These are phyloP conservation scores for Meles meles DNA, from an alignment of 2,113 vertebrate species.

Conservation along the genomic window DNA sequence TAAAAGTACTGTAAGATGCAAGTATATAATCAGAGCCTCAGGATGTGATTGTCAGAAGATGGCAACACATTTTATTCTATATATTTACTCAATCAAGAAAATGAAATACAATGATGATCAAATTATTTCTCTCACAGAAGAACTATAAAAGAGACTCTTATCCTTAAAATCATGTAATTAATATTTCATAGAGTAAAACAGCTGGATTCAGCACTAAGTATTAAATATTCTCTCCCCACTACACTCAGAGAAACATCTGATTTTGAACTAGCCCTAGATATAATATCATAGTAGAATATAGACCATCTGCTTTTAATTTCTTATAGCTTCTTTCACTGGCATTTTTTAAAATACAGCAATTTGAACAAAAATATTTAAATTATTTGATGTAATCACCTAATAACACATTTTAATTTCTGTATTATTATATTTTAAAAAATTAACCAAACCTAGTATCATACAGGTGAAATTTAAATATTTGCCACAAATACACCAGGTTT, in stretches of 20 bases:
- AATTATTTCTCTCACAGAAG: not conserved
- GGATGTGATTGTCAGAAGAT: not conserved
- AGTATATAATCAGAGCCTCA: not conserved
- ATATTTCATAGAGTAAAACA: slow-evolving; percentile 28
- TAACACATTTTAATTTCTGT: not conserved
- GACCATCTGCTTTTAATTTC: not conserved
- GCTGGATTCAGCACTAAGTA: not conserved
- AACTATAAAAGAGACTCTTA: not conserved
- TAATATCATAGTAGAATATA: not conserved
- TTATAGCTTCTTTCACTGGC: not conserved
- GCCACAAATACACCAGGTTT: not conserved
- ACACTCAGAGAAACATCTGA: not conserved
- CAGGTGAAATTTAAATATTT: not conserved
- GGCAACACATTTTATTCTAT: not conserved
- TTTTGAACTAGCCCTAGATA: not conserved
- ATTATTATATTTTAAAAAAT: not conserved
- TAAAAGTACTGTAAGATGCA: not conserved
- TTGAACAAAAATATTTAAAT: not conserved
- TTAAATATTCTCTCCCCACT: not conserved
- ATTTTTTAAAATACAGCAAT: not conserved
- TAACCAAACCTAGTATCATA: not conserved
- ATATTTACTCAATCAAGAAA: slow-evolving; percentile 18
- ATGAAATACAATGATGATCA: slow-evolving; percentile 11
- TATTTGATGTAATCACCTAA: not conserved
- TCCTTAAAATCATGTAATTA: slow-evolving; percentile 25